Base-by-base conservation (phyloP, 1,140 invertebrate species). In the Drosophila quadrilineata region DNA sequence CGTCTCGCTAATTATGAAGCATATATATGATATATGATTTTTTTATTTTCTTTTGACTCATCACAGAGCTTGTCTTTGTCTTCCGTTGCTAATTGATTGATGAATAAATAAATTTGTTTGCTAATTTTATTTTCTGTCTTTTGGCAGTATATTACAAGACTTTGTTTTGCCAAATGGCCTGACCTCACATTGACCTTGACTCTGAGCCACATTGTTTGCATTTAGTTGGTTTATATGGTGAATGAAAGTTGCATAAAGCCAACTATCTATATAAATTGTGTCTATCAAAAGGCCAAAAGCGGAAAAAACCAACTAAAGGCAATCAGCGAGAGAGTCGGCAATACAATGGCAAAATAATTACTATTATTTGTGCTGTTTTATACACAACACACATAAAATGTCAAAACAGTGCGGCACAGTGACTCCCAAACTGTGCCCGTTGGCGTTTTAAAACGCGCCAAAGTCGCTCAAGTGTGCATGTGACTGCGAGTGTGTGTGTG, bases 191-290 rank as follows among this genome's bases (percentile, higher is more conserved):
- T 31, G 70, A 84, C 77, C 77, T 77, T 84, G 79, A 85, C 79
- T 84, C 28, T 82, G 69, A 82, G 40, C 33, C 31, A 16, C n/a
- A 63, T 57, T 46, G 46, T 62, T 22, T 14, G 45, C 5, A 50
- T 43, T 58, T 45, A n/a, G n/a, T n/a, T n/a, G n/a, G n/a, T 31
- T 35, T 50, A 43, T 33, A 29, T 49, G n/a, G n/a, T n/a, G n/a
- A 63, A 65, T 36, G 43, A 59, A 63, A 70, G 54, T 82, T 84
- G 73, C 73, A 76, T 73, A 73, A 82, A 76, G 46, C 54, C 14
- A 41, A 59, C 64, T 62, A n/a, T n/a, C n/a, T n/a, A n/a, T n/a
- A n/a, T n/a, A n/a, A 84, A 82, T 82, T 82, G 62, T 35, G 53
- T 26, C 31, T 33, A 80, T 76, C 69, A 77, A 84, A 56, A 59